A percentile compares a stretch with the other conserved stretches of the same genome.
These are phyloP conservation scores for Callospermophilus lateralis DNA, from an alignment of 2,113 vertebrate genomes.

Conservation along the genomic window DNA sequence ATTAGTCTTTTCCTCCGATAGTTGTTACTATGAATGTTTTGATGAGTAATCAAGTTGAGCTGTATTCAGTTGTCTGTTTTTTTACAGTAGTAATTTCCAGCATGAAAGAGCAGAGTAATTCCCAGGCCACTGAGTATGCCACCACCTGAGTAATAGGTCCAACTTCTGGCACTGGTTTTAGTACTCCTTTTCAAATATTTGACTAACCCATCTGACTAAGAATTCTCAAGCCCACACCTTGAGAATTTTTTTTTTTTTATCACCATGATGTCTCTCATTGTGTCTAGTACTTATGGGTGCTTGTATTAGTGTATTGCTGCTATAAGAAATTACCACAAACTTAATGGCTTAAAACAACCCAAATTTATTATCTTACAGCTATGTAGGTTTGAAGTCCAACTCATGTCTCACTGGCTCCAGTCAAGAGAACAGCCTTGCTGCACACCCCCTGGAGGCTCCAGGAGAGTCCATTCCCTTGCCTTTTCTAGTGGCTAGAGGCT, in stretches of 20 bases:
- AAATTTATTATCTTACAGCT: background rate
- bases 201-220: background rate
- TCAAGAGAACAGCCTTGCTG: background rate
- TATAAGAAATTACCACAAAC: background rate
- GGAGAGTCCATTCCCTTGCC: background rate
- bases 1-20: background rate
- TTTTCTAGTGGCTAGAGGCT: background rate
- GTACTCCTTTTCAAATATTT: conserved; percentile 37
- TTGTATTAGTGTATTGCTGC: background rate
- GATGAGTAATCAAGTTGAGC: conserved; percentile 22
- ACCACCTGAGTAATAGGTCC: background rate
- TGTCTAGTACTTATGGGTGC: background rate
- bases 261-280: background rate
- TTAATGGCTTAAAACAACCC: background rate
- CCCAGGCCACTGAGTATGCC: background rate
- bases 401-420: background rate
- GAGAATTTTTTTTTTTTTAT: background rate
- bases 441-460: background rate
- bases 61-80: conserved; percentile 5
- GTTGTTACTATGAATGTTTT: conserved; percentile 25
- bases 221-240: background rate
- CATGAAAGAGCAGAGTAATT: conserved; percentile 44
- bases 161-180: conserved; percentile 50
- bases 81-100: conserved; percentile 60
- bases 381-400: background rate